These are phyloP conservation scores for Caenorhabditis inopinata DNA, from an alignment of 1,140 invertebrate genomes.

Conservation along the genomic window DNA sequence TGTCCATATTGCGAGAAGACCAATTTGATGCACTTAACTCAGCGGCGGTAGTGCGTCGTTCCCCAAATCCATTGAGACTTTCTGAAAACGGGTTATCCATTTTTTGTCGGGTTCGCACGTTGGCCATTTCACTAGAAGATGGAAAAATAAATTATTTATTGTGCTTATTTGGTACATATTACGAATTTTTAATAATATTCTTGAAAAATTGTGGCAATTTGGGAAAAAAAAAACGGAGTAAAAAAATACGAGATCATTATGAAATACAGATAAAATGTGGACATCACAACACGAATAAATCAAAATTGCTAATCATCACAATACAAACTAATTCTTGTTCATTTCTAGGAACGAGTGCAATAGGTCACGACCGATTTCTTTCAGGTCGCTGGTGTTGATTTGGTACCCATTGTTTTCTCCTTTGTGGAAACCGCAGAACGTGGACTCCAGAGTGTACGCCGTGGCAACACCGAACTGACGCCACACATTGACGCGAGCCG, in stretches of 20 bases:
- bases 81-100: background rate
- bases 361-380: slow-evolving; percentile 8
- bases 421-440: slow-evolving; percentile 81
- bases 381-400: slow-evolving; percentile 36
- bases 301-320: no score
- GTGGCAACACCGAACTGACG: slow-evolving; percentile 76
- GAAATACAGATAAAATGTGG: background rate
- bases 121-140: background rate
- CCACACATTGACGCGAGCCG: slow-evolving; percentile 82
- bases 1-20: slow-evolving; percentile 11
- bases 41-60: background rate
- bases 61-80: background rate
- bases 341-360: slow-evolving; percentile 11
- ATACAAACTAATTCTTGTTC: slow-evolving; percentile 14
- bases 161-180: background rate
- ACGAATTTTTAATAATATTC: background rate
- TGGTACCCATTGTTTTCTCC: slow-evolving; percentile 73
- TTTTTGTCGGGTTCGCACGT: background rate
- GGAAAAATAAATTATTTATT: background rate
- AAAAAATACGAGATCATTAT: background rate
- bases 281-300: background rate
- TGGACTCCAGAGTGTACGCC: slow-evolving; percentile 83
- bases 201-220: background rate
- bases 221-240: no score
- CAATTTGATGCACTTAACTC: background rate